Percentiles rank a stretch among this genome's conserved stretches.
phyloP scores from a whole-genome alignment of 2,888 invertebrate genomes.

The Actias luna region DNA sequence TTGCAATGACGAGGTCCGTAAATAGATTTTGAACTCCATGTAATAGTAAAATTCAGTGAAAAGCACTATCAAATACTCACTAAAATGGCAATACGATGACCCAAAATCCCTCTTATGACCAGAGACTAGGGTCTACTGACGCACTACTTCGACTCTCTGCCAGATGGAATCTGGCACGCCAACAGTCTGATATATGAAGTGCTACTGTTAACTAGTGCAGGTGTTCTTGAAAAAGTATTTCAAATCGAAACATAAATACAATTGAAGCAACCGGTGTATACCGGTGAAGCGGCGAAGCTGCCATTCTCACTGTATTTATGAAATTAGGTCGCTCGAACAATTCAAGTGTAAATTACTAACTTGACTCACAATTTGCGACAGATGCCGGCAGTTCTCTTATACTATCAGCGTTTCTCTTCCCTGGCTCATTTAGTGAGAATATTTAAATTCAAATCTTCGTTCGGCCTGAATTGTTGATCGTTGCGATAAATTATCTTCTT shows the following conservation, averaged over 20 bases:
- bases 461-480: not conserved
- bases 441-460: constrained; percentile 11
- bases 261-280: constrained; percentile 2
- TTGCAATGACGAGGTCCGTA: no score
- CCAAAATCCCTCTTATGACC: no score
- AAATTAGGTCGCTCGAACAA: constrained; percentile 32
- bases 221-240: not conserved
- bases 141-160: no score
- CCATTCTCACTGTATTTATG: constrained; percentile 23
- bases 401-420: constrained; percentile 15
- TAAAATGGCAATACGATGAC: no score
- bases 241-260: not conserved
- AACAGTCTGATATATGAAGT: no score
- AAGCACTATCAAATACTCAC: no score
- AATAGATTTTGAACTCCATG: no score
- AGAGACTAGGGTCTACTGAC: no score
- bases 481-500: not conserved
- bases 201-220: not conserved
- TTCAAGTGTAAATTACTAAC: constrained; percentile 31
- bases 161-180: no score
- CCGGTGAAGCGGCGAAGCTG: constrained; percentile 9
- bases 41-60: no score
- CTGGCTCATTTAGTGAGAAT: constrained; percentile 15
- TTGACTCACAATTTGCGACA: constrained; percentile 30
- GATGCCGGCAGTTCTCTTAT: constrained; percentile 15